Conservation (phyloP, 2,888 invertebrate species). For the Morinoia aosen region DNA sequence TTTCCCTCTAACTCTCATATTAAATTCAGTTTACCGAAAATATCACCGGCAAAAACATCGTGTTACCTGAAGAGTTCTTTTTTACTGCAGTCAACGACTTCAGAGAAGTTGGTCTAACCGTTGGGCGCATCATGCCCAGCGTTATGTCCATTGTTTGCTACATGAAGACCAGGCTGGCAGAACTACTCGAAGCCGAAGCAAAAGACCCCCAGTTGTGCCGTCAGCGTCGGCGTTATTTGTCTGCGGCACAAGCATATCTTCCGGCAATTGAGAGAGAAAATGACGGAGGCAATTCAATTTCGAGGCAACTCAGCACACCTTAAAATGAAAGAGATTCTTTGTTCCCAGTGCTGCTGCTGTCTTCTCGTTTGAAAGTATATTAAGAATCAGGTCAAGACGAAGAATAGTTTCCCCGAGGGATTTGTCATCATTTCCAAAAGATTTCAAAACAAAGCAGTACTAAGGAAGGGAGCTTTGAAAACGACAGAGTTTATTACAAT, state of each 20-base stretch:
- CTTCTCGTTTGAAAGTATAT: background rate
- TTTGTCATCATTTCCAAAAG: background rate
- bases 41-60: background rate
- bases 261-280: conserved; percentile 30
- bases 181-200: background rate
- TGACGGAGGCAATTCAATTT: conserved; percentile 30
- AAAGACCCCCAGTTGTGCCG: conserved; percentile 8
- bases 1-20: background rate
- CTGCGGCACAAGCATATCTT: conserved; percentile 33
- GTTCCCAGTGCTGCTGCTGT: background rate
- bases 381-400: background rate
- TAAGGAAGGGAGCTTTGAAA: background rate
- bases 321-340: conserved; percentile 39
- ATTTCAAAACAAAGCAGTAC: background rate
- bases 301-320: conserved; percentile 33
- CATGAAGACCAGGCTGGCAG: background rate
- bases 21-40: background rate
- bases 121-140: background rate
- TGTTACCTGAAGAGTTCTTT: background rate
- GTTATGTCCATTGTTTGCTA: background rate
- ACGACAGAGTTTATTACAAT: background rate
- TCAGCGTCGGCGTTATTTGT: background rate
- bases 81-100: background rate
- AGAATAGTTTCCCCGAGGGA: background rate
- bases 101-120: background rate